phyloP scores from a whole-genome alignment of 2,797 vertebrate genomes.

The Poeciliopsis turneri region DNA sequence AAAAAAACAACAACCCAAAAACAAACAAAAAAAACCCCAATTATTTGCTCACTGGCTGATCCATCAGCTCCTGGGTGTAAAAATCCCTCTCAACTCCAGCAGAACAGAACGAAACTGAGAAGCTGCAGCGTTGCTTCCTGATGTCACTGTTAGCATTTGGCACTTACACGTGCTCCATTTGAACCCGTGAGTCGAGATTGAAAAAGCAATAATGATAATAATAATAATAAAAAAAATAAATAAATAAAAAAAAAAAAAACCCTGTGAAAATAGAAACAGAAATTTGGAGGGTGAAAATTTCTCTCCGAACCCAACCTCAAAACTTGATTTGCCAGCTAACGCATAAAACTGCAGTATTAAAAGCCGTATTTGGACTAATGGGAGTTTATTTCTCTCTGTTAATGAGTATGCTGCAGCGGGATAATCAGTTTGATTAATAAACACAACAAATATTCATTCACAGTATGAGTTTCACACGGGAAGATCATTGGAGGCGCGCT shows the following conservation, averaged over 20 bases:
- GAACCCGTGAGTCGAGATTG: not conserved
- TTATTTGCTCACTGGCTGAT: conserved; percentile 8
- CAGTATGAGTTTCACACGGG: not conserved
- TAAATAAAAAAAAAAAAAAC: no score
- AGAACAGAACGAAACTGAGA: conserved; percentile 16
- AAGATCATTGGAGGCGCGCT: not conserved
- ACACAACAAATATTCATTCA: not conserved
- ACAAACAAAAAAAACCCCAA: not conserved
- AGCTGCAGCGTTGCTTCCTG: conserved; percentile 10
- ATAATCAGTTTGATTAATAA: not conserved
- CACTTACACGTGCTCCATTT: conserved; percentile 35
- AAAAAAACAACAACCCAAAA: not conserved
- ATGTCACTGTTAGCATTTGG: conserved; percentile 37
- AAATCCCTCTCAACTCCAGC: conserved; percentile 12
- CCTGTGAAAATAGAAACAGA: not conserved
- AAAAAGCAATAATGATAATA: not conserved
- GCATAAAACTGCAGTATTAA: not conserved
- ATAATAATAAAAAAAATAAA: not conserved
- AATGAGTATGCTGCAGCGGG: not conserved
- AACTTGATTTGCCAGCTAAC: not conserved
- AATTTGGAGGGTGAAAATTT: not conserved
- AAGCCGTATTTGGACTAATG: not conserved
- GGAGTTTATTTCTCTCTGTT: not conserved
- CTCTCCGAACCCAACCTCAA: not conserved
- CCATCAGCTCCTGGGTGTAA: conserved; percentile 3